These are phyloP conservation scores for Aplochiton taeniatus DNA, from an alignment of 2,797 vertebrate genomes.

Conservation along the genomic window DNA sequence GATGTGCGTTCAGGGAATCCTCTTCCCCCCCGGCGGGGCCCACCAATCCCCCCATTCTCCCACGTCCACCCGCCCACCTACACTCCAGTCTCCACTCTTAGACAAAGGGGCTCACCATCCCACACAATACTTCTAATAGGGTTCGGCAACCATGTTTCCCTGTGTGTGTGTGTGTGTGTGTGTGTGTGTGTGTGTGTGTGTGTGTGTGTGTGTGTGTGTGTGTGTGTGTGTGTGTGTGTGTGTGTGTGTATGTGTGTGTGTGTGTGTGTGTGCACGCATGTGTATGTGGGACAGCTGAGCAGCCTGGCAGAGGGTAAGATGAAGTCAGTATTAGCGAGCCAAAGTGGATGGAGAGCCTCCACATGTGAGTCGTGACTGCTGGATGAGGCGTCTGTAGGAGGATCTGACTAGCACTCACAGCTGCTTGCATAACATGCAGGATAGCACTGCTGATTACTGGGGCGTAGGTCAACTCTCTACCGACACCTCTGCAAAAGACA, in stretches of 20 bases:
- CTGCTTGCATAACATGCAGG: conserved; percentile 66
- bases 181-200: not conserved
- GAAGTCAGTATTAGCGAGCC: conserved; percentile 40
- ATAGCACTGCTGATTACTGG: conserved; percentile 56
- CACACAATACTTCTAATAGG: no score
- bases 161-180: conserved; percentile 9
- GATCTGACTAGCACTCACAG: conserved; percentile 62
- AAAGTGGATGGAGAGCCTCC: conserved; percentile 56
- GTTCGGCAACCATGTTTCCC: not conserved
- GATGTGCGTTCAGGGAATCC: conserved; percentile 20
- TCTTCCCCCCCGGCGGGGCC: conserved; percentile 27
- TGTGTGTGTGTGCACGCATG: conserved; percentile 5
- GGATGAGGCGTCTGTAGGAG: conserved; percentile 72
- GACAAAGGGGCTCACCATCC: conserved; percentile 10
- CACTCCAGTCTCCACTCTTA: conserved; percentile 45
- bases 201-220: conserved; percentile 7
- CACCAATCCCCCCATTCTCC: conserved; percentile 18
- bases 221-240: conserved; percentile 23
- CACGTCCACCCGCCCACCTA: conserved; percentile 41
- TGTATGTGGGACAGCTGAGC: conserved; percentile 33
- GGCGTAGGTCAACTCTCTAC: conserved; percentile 61
- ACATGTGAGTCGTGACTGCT: conserved; percentile 77
- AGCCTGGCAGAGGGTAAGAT: conserved; percentile 47
- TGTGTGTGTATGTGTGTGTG: conserved; percentile 15
- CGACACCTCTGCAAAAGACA: conserved; percentile 59